Percentiles rank a stretch among this genome's conserved stretches.
phyloP scores from a whole-genome alignment of 2,113 vertebrate species.

The Galemys pyrenaicus region DNA sequence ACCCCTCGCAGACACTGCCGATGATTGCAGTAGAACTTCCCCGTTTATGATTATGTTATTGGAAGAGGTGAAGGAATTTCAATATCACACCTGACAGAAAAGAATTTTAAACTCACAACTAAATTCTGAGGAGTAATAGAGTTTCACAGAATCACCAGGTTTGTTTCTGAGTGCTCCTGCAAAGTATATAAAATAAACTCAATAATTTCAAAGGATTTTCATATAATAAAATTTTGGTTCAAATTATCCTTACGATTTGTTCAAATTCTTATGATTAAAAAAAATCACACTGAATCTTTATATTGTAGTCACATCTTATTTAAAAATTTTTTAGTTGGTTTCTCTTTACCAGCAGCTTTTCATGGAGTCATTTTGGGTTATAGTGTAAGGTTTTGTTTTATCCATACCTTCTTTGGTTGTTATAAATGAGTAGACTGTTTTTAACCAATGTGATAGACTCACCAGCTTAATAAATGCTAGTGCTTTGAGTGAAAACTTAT shows the following conservation, averaged over 20 bases:
- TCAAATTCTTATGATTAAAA: background rate
- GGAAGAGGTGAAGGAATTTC: constrained; percentile 76
- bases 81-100: constrained; percentile 72
- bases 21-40: constrained; percentile 70
- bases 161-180: constrained; percentile 62
- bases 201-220: constrained; percentile 62
- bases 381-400: too few species aligned
- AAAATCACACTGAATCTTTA: background rate
- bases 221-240: constrained; percentile 10
- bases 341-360: background rate
- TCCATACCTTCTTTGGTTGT: background rate
- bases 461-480: background rate
- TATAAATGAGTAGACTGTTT: background rate
- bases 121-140: constrained; percentile 41
- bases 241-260: background rate
- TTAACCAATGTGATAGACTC: background rate
- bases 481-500: background rate
- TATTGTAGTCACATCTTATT: background rate
- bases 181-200: constrained; percentile 47
- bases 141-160: constrained; percentile 61
- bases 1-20: constrained; percentile 57
- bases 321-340: background rate
- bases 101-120: constrained; percentile 63
- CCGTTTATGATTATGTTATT: constrained; percentile 68
- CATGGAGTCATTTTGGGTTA: background rate